Evolutionary conservation across 2,113 vertebrate species (phyloP), one percentile per base, ranked within the genome.

Genomic region (Psittacus erithacus): DNA sequence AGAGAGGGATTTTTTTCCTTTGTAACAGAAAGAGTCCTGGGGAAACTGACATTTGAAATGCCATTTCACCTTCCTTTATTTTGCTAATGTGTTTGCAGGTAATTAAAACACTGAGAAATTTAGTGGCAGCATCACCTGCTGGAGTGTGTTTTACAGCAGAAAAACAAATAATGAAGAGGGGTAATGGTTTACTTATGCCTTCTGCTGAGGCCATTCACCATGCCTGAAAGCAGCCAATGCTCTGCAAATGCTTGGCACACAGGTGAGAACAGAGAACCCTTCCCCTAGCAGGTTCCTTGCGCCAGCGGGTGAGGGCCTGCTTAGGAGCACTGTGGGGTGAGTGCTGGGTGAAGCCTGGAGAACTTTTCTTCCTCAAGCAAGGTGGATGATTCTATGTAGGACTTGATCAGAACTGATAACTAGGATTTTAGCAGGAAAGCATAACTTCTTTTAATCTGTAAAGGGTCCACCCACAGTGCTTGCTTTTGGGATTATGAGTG

Each of bases 91-190:
- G 59, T 93, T 91, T 92, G 50, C 44, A 81, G 69, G 29, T 82
- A 49, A 53, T 76, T 92, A 46, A 96, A 75, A 60, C 1, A 11
- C 82, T 94, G 85, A 87, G 88, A 88, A 95, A 68, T 78, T 43
- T 29, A 57, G 38, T 28, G 35, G 52, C 77, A 79, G 62, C 65
- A 88, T 95, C 86, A 91, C 67, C 86, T 96, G 81, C 82, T 93
- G 64, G 49, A 90, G 64, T 38, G 43, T 81, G 50, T 93, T 80
- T 86, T 73, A 52, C 46, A 16, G 63, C 88, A 64, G 44, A 33
- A 82, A 87, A 93, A 75, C 57, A 92, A 86, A 65, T 53, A 84
- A 68, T 18, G 35, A 73, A 75, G 33, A 10, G 25, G 31, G 11
- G 38, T 29, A 39, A 27, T 24, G 29, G 17, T 76, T 74, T 92